Evolutionary conservation across 2,113 vertebrate species (phyloP).

Genomic region (Gnathonemus echidnorhynchus): DNA sequence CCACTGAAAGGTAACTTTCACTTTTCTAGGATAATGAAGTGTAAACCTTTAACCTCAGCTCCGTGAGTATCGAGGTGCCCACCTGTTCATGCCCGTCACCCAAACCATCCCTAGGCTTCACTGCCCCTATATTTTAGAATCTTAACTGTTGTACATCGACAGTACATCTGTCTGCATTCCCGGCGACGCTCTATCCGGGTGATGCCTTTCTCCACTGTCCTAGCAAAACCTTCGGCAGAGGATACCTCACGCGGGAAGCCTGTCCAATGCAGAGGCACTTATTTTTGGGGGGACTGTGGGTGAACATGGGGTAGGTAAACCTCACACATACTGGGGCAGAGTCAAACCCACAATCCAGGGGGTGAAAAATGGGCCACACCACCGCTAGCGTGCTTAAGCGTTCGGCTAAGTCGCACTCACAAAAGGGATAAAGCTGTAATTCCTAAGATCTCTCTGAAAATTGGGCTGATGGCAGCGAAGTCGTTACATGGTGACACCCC

Average conservation of each 20-base stretch:
- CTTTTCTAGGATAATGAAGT: slow-evolving; percentile 37
- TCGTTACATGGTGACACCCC: not conserved
- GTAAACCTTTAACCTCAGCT: slow-evolving; percentile 50
- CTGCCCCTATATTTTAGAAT: slow-evolving; percentile 39
- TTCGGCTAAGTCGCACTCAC: not conserved
- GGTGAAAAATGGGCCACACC: not conserved
- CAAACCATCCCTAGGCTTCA: slow-evolving; percentile 41
- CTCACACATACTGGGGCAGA: not conserved
- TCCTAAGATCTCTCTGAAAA: not conserved
- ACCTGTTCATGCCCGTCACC: slow-evolving; percentile 35
- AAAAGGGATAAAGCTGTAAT: not conserved
- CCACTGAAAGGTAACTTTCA: slow-evolving; percentile 45
- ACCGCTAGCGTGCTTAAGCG: not conserved
- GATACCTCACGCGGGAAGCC: not conserved
- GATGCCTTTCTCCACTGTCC: not conserved
- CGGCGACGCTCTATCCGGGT: too few relatives aligned
- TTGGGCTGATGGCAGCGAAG: not conserved
- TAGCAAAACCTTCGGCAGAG: not conserved
- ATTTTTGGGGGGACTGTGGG: not conserved
- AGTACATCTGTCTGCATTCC: not conserved
- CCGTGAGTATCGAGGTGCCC: slow-evolving; percentile 22
- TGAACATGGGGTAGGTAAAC: not conserved
- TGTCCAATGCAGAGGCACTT: not conserved
- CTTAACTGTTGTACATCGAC: not conserved
- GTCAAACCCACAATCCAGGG: not conserved